Evolutionary conservation across 2,113 vertebrate species (phyloP), one percentile per base, ranked within the genome.

Genomic region (Turnix velox): DNA sequence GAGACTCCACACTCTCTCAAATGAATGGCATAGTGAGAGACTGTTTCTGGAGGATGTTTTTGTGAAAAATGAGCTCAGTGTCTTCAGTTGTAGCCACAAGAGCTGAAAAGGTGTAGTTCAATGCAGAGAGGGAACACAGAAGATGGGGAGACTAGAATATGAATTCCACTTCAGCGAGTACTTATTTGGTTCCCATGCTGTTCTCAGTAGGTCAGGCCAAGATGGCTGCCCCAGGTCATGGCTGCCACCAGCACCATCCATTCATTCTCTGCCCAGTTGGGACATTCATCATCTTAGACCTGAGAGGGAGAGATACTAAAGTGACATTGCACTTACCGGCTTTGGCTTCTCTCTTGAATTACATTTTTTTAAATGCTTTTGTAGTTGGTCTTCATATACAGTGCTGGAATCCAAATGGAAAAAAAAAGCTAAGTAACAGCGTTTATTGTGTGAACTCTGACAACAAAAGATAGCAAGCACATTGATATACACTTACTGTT

Each of bases 281-380:
- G 45, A 67, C 1, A 57, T 12, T 76, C 20, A 20, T 18, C 17
- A 23, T 23, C 45, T 79, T 45, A 73, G 19, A 58, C 51, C 12
- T 6, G 20, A 54, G 14, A 42, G 19, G 17, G 43, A 59, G 9
- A 8, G 9, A 18, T 20, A 78, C 58, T 71, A 37, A 67, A 78
- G 40, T 71, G 8, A 65, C 6, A 14, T 12, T 33, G 90, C 33
- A 97, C 99, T 98, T 96, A 99, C 99, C 17, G 99, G 98, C 95
- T 98, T 98, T 16, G 98, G 98, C 88, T 98, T 99, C 87, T 98
- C 98, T 94, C 99, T 98, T 58, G 99, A 98, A 92, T 99, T 99
- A 91, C 99, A 99, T 85, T 98, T 99, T 96, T 98, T 99, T 95
- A 99, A 97, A 87, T 99, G 99, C 86, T 99, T 99, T 88, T 98